A percentile compares a stretch with the other conserved stretches of the same genome.
These are phyloP conservation scores for Cervus canadensis DNA, from an alignment of 2,113 vertebrate genomes.

Conservation along the genomic window DNA sequence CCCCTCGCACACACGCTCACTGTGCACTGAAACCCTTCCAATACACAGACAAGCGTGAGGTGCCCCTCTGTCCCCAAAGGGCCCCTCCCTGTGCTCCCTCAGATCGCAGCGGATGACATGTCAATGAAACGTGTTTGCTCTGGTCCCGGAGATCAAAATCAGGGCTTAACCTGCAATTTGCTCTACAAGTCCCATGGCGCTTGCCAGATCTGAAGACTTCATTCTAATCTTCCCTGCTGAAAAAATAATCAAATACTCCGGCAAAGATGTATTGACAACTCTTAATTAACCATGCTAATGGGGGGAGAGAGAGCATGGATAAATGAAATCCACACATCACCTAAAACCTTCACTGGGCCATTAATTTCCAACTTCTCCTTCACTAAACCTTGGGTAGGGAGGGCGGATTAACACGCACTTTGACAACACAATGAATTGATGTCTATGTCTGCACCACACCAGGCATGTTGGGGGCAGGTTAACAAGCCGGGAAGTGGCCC, in stretches of 20 bases:
- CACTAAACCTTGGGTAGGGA: not conserved
- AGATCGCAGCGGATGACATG: slow-evolving; percentile 82
- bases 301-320: not conserved
- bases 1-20: slow-evolving; percentile 75
- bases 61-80: slow-evolving; percentile 79
- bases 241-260: slow-evolving; percentile 71
- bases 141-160: slow-evolving; percentile 84
- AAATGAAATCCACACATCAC: slow-evolving; percentile 48
- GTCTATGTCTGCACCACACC: accelerated
- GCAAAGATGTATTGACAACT: slow-evolving; percentile 69
- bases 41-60: slow-evolving; percentile 79
- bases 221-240: slow-evolving; percentile 71
- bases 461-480: not conserved
- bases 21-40: slow-evolving; percentile 83
- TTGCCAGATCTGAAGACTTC: slow-evolving; percentile 78
- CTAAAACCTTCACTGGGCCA: slow-evolving; percentile 35
- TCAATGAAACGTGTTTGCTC: slow-evolving; percentile 82
- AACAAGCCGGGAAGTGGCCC: not conserved
- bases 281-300: slow-evolving; percentile 74
- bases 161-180: slow-evolving; percentile 91
- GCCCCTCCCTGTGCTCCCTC: slow-evolving; percentile 75
- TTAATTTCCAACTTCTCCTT: slow-evolving; percentile 37
- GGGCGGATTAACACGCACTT: not conserved
- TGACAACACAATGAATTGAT: not conserved
- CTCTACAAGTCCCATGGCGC: slow-evolving; percentile 81